phyloP scores from a whole-genome alignment of 1,140 invertebrate genomes.

The Wiebesia pumilae region DNA sequence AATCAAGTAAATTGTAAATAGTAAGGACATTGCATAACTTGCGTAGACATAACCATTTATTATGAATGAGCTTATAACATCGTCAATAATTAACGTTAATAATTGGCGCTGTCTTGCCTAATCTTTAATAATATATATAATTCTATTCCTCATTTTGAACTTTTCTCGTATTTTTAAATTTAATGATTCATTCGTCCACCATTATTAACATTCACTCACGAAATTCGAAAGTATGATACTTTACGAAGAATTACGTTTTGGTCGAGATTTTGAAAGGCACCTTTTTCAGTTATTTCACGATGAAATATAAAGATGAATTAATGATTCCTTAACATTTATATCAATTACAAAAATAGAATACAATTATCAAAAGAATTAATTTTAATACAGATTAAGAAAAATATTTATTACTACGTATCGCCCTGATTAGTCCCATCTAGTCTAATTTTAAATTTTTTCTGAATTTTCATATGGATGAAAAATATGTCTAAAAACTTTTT shows the following conservation, averaged over 20 bases:
- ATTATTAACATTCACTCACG: background rate
- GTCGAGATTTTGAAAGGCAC: conserved; percentile 50
- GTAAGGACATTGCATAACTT: conserved; percentile 21
- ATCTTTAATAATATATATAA: conserved; percentile 8
- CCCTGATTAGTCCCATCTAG: background rate
- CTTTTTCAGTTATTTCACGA: conserved; percentile 27
- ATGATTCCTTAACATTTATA: conserved; percentile 10
- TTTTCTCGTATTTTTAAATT: conserved; percentile 2
- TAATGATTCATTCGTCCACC: background rate
- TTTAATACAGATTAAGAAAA: conserved; percentile 33
- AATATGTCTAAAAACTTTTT: conserved; percentile 28
- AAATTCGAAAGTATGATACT: background rate
- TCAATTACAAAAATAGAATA: conserved; percentile 31
- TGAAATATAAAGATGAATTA: conserved; percentile 23
- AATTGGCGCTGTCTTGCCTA: conserved; percentile 13
- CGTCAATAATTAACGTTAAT: conserved; percentile 24
- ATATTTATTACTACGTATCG: conserved; percentile 12
- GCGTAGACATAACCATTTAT: conserved; percentile 23
- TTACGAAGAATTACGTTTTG: conserved; percentile 24
- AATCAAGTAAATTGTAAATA: conserved; percentile 69
- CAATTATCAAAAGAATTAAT: conserved; percentile 30
- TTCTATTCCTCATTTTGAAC: conserved; percentile 20
- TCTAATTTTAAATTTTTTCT: conserved; percentile 18
- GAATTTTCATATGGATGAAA: conserved; percentile 18
- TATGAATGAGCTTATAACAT: conserved; percentile 31